Base-by-base conservation (phyloP, 2,113 vertebrate genomes). In the Phocoena sinus region DNA sequence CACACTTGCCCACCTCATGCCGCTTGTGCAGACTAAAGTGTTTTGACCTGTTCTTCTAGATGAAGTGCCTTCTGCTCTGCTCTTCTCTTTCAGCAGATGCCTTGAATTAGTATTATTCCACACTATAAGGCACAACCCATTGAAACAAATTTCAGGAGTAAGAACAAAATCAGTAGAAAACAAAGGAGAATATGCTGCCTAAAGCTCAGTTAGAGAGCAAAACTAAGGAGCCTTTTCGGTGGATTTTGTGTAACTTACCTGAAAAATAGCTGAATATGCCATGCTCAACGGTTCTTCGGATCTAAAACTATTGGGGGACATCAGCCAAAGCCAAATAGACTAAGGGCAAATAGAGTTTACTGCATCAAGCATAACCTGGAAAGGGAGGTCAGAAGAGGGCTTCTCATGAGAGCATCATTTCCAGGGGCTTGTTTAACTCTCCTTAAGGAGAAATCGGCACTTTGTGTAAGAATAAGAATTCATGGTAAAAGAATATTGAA, bases 131-230 rank as follows among this genome's bases (percentile, higher is more conserved):
- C 11, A 86, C 31, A 94, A 50, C 36, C 65, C 73, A 71, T 0
- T 95, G 82, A 91, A 87, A 86, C 36, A 60, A 80, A 92, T 67
- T 90, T 33, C 41, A 81, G 31, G 36, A 92, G 41, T 87, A 60
- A 84, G 33, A 92, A 70, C 68, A 95, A 93, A 93, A 96, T 93
- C 93, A 89, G 20, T 97, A 89, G 79, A 95, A 95, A 97, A 71
- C n/a, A 95, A 90, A 80, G 77, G 74, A 95, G 50, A 44, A 53
- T 38, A 1, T 38, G 28, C 91, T 92, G 53, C 83, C 87, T 53
- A 12, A 44, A 36, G 58, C 58, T 80, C 5, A 23, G 41, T 38
- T n/a, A 77, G 67, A 89, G 33, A 94, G 25, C 68, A 77, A 92
- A 76, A 31, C 88, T 50, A 10, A 71, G 60, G 44, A 67, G 21